Base-by-base conservation (phyloP, 2,797 vertebrate genomes). In the Todus mexicanus region DNA sequence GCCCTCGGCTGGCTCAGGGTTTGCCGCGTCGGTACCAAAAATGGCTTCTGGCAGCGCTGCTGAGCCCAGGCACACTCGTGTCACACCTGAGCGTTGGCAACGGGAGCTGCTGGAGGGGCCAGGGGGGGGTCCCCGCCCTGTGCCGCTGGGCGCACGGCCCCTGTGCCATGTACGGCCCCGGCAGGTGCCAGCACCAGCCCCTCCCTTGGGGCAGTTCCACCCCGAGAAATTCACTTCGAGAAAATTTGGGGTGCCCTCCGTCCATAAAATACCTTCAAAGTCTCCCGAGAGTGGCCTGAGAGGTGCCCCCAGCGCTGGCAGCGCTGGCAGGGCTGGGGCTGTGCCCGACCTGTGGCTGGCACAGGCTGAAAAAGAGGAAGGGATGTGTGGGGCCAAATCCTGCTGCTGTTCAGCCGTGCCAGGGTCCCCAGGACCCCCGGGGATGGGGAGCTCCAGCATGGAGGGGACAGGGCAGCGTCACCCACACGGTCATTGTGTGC, bases 311-410 rank as follows among this genome's bases (percentile, higher is more conserved):
- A n/a, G n/a, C n/a, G n/a, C n/a, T n/a, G n/a, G n/a, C n/a, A 48
- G 7, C 69, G 23, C 72, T 33, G 29, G 7, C 42, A 47, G 59
- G n/a, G 51, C 5, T 6, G 48, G 27, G 60, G 33, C 70, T 1
- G 1, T 48, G 61, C 61, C 37, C 4, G 4, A 8, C 9, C 9
- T 7, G 15, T 27, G 11, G 16, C 12, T 9, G 29, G 7, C 8
- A 14, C 16, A 5, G 43, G 10, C 35, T 26, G 72, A 66, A 80
- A 94, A 91, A 95, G 87, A 83, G 91, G 94, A 94, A 96, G 89
- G 45, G 79, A 19, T 0, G 3, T 2, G 20, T 12, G 4, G 12
- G 61, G 84, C 25, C 1, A 0, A 5, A 37, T 60, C 43, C 48
- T 56, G 84, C 33, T 51, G 51, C 4, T 3, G 5, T 56, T 40